phyloP scores from a whole-genome alignment of 2,797 vertebrate species.

The Oryzias dopingdopingensis region DNA sequence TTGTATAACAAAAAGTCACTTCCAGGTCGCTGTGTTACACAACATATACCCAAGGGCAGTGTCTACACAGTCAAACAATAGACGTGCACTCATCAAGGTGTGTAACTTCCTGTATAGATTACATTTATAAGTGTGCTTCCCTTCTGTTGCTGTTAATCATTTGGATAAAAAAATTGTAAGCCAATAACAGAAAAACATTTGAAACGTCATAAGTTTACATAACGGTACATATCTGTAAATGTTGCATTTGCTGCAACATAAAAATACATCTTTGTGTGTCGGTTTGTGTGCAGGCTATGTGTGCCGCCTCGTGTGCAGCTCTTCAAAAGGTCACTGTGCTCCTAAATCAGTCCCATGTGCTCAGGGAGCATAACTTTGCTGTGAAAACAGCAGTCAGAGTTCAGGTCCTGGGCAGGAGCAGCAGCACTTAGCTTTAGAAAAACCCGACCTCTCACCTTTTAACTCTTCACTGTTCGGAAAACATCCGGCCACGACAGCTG shows the following conservation, averaged over 20 bases:
- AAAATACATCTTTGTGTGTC: not conserved
- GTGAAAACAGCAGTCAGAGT: not conserved
- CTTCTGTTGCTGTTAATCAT: slow-evolving; percentile 31
- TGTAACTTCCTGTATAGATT: slow-evolving; percentile 47
- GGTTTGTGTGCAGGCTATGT: not conserved
- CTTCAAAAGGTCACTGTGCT: slow-evolving; percentile 1
- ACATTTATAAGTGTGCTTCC: slow-evolving; percentile 43
- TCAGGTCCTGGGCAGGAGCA: slow-evolving; percentile 21
- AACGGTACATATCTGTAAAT: slow-evolving; percentile 18
- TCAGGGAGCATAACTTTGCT: slow-evolving; percentile 2
- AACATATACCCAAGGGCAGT: slow-evolving; percentile 52
- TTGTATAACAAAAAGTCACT: slow-evolving; percentile 60
- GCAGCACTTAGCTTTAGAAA: slow-evolving; percentile 13
- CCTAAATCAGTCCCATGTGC: slow-evolving; percentile 9
- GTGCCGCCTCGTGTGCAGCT: not conserved
- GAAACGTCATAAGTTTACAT: slow-evolving; percentile 24
- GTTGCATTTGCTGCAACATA: not conserved
- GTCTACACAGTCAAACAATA: slow-evolving; percentile 33
- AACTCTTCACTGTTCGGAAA: slow-evolving; percentile 21
- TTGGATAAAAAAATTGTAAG: slow-evolving; percentile 34
- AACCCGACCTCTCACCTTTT: slow-evolving; percentile 20
- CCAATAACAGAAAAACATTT: slow-evolving; percentile 11
- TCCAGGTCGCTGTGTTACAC: slow-evolving; percentile 45
- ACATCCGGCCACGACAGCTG: not conserved
- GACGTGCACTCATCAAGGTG: slow-evolving; percentile 63